Evolutionary conservation across 64 coral and sea anemone species (phyloP).

Genomic region (Stylophora pistillata): DNA sequence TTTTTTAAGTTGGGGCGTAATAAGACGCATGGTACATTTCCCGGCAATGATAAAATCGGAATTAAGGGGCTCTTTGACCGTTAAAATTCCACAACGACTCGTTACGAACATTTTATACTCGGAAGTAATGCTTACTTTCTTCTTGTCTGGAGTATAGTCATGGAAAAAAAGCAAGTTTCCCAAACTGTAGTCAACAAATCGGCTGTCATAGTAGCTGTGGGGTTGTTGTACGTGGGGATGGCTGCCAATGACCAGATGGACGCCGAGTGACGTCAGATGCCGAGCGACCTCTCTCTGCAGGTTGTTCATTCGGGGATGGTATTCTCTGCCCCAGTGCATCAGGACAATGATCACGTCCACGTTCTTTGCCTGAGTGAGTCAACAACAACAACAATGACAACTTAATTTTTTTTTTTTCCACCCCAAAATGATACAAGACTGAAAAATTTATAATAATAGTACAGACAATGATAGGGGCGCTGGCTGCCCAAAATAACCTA

Average conservation of each 20-base stretch:
- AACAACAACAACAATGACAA: not conserved
- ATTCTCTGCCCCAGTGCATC: conserved; percentile 35
- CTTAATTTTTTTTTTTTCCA: not conserved
- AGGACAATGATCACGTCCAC: conserved; percentile 31
- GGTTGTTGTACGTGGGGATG: conserved; percentile 53
- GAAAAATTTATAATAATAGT: too few relatives aligned
- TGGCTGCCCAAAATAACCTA: too few relatives aligned
- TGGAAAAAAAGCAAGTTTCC: conserved; percentile 47
- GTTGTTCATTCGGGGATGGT: not conserved
- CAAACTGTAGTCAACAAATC: conserved; percentile 49
- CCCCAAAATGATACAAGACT: too few relatives aligned
- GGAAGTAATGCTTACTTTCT: not conserved
- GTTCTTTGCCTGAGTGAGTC: not conserved
- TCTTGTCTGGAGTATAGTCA: not conserved
- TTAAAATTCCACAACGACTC: too few relatives aligned
- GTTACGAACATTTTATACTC: too few relatives aligned
- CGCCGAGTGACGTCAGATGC: conserved; percentile 39
- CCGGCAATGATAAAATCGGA: too few relatives aligned
- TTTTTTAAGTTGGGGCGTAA: too few relatives aligned
- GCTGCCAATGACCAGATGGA: conserved; percentile 45
- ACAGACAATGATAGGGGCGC: too few relatives aligned
- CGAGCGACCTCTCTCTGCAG: not conserved
- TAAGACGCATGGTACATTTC: too few relatives aligned
- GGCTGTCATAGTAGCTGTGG: not conserved
- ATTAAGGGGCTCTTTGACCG: too few relatives aligned